phyloP scores from a whole-genome alignment of 1,140 invertebrate genomes.

The Ctenoplectra terminalis region DNA sequence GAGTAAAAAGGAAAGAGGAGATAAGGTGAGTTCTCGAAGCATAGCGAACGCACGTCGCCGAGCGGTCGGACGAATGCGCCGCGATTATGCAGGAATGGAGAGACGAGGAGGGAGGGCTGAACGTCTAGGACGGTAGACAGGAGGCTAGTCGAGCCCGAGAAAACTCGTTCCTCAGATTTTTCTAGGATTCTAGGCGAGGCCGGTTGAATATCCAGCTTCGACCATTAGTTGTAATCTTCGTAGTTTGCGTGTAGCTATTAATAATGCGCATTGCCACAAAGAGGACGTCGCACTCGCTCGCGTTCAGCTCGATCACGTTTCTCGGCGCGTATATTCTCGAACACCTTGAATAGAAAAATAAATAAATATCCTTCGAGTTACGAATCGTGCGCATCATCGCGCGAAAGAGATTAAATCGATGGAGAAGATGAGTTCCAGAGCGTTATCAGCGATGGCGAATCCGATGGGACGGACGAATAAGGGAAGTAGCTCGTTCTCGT shows the following conservation, averaged over 20 bases:
- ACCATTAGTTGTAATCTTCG: conserved; percentile 48
- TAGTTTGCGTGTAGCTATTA: conserved; percentile 52
- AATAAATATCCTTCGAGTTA: neutral
- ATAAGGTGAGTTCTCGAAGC: conserved; percentile 5
- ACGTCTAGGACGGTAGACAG: conserved; percentile 47
- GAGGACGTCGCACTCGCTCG: conserved; percentile 47
- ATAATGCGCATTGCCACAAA: conserved; percentile 48
- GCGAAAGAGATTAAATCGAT: neutral
- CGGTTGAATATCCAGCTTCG: conserved; percentile 39
- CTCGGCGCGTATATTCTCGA: neutral
- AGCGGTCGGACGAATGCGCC: conserved; percentile 3
- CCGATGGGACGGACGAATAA: too few species aligned
- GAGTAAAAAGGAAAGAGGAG: neutral
- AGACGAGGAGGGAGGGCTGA: neutral
- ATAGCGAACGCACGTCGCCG: conserved; percentile 24
- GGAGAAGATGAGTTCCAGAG: too few species aligned
- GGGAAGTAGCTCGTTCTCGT: neutral
- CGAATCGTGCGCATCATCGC: neutral
- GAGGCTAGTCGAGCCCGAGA: conserved; percentile 24
- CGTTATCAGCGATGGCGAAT: too few species aligned
- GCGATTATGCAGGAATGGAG: conserved; percentile 48
- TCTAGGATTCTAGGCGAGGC: conserved; percentile 53
- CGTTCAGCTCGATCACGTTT: conserved; percentile 43
- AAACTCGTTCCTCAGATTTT: conserved; percentile 48
- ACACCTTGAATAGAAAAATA: neutral